These are phyloP conservation scores for Rhynchomys soricoides DNA, from an alignment of 2,113 vertebrate species.

Conservation along the genomic window DNA sequence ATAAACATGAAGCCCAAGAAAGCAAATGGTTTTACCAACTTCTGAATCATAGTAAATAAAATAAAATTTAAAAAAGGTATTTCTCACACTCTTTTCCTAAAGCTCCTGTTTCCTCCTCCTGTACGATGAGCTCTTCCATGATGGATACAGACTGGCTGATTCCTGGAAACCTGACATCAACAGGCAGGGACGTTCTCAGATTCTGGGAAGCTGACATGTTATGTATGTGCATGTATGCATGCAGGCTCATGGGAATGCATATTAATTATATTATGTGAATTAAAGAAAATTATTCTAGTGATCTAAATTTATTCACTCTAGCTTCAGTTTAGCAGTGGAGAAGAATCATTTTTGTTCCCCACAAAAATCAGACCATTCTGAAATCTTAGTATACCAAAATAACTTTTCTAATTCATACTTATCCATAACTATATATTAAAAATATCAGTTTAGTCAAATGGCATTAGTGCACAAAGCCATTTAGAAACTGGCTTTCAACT, in stretches of 20 bases:
- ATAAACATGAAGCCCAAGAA: not conserved
- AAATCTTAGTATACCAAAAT: slow-evolving; percentile 7
- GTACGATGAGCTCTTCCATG: not conserved
- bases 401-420: not conserved
- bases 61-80: too few species aligned
- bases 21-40: not conserved
- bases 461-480: not conserved
- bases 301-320: not conserved
- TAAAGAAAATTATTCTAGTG: not conserved
- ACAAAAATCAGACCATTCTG: not conserved
- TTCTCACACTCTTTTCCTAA: not conserved
- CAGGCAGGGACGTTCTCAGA: not conserved
- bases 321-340: not conserved
- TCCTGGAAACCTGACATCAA: not conserved
- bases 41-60: slow-evolving; percentile 14
- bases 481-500: slow-evolving; percentile 42
- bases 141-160: not conserved
- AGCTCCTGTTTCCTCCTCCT: not conserved
- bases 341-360: not conserved
- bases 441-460: not conserved
- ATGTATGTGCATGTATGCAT: not conserved
- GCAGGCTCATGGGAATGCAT: not conserved
- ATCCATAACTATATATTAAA: not conserved
- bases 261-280: not conserved
- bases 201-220: not conserved